Evolutionary conservation across 30 jellyfish, hydroid and myxozoan genomes (phyloP), one percentile per base, ranked within the genome.

Genomic region (Hydractinia symbiolongicarpus): DNA sequence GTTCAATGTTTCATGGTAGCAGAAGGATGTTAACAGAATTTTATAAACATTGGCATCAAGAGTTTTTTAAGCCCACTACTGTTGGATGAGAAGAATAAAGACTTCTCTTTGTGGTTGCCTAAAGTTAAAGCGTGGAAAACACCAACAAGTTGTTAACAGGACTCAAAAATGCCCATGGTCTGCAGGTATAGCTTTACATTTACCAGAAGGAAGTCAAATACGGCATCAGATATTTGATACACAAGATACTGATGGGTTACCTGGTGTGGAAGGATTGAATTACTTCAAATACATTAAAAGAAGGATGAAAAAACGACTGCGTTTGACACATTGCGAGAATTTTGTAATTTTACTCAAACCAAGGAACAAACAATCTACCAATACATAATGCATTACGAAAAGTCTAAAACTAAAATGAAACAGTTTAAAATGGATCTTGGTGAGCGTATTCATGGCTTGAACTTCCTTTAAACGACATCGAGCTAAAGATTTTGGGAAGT

Each of bases 181-280:
- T 58, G 17, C 69, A 58, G 44, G 2, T 30, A n/a, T n/a, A 30
- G 44, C 44, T 30, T 30, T 30, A 30, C 44, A 30, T 30, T 30
- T 30, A 30, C 44, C 44, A 30, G 44, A 30, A 11, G 69, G 69
- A 11, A 58, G 69, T 58, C 3, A 58, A 17, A 58, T 58, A 58
- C 69, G 17, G 15, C 69, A 58, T 58, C 69, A 58, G 69, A 58
- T 58, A 13, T 58, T 58, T 58, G 69, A 58, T 17, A 58, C 69
- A 58, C 19, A 0, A 58, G 69, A 58, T 17, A 58, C 3, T 11
- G 69, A 58, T 17, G 69, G 3, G 17, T 11, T 58, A 17, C 1
- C 2, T 11, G 69, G 69, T 11, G 69, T 0, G 69, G 1, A 13
- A 11, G 69, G 69, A 11, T 58, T 58, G 69, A 13, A 0, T 17